Conservation (phyloP, 1,140 invertebrate species). For the Cydia pomonella region DNA sequence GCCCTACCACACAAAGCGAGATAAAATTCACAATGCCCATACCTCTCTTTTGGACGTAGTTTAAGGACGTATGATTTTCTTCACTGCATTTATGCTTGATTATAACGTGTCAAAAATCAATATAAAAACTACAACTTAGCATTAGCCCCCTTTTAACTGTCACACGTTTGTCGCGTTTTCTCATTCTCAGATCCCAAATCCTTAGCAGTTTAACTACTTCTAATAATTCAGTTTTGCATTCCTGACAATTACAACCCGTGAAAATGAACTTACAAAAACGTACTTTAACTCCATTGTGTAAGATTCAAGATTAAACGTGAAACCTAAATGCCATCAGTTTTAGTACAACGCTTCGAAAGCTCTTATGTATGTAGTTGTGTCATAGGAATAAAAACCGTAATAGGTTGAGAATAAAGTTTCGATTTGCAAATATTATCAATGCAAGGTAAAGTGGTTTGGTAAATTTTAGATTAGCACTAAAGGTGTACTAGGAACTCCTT, state of each 20-base stretch:
- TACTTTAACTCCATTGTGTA: not conserved
- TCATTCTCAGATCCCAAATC: not conserved
- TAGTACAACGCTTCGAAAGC: not conserved
- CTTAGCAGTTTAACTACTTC: not conserved
- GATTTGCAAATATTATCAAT: not conserved
- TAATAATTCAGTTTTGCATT: slow-evolving; percentile 2
- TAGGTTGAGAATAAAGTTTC: not conserved
- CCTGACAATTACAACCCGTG: not conserved
- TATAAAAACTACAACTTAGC: no score
- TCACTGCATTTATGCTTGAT: no score
- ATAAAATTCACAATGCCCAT: no score
- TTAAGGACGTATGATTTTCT: no score
- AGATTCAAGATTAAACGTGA: not conserved
- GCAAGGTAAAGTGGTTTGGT: not conserved
- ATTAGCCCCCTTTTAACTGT: not conserved
- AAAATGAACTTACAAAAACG: not conserved
- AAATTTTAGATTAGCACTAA: not conserved
- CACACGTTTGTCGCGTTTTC: not conserved
- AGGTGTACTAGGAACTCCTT: slow-evolving; percentile 5
- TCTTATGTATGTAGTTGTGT: not conserved
- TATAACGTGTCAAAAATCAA: no score
- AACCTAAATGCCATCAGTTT: not conserved
- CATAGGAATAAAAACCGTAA: not conserved
- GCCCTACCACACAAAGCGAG: no score
- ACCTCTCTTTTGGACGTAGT: no score